Evolutionary conservation across 2,797 vertebrate genomes (phyloP), one percentile per base, ranked within the genome.

Genomic region (Rhinella marina): DNA sequence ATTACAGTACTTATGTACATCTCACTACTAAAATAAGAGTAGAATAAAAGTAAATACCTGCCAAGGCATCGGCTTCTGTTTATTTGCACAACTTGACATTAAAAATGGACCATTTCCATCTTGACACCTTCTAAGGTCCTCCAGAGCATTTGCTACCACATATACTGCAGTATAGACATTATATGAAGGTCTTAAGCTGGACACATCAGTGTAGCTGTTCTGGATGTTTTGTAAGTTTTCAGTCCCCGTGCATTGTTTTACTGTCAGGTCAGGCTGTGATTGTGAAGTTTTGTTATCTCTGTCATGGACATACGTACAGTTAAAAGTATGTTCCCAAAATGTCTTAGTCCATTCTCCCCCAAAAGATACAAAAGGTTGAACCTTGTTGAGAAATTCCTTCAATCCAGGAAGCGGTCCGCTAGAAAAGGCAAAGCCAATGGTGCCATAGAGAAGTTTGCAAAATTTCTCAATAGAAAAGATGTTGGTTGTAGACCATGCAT

Each of bases 161-260:
- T 83, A 25, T 0, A 83, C 64, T 1, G 59, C 41, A 64, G 81
- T 25, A 14, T 83, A 56, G n/a, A 29, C 14, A 29, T 41, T 68
- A 29, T 50, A 68, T 9, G 81, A 16, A 21, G 8, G 10, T 19
- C 81, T 83, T n/a, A 83, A 83, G 52, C 17, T 70, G 54, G 81
- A 50, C 25, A 83, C 61, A 56, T 78, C 62, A 66, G 50, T 80
- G 17, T 56, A 82, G 16, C 21, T 86, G 27, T 80, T 86, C 7
- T 23, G 19, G 11, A 68, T 70, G 27, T 16, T 41, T 5, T 70
- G 10, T 17, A 86, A n/a, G 19, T 19, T 70, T 68, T 86, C 85
- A 9, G 17, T 13, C 12, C 85, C 85, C n/a, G 85, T 86, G 76
- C 85, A 86, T 16, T 54, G 72, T 70, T 66, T 78, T 29, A 77